Evolutionary conservation across 2,888 invertebrate species (phyloP).

Genomic region (Microplitis deprimator): DNA sequence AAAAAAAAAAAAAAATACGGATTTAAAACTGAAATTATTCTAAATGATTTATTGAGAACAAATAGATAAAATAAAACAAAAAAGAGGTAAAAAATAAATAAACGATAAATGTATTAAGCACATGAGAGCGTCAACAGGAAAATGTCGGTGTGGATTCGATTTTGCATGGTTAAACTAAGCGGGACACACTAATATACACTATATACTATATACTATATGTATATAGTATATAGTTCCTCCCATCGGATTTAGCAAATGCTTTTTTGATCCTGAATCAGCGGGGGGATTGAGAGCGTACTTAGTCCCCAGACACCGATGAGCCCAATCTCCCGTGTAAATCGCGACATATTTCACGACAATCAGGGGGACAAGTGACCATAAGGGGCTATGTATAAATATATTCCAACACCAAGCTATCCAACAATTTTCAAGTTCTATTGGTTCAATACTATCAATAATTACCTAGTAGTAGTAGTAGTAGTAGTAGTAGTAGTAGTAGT

Average conservation of each 20-base stretch:
- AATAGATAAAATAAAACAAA: not conserved
- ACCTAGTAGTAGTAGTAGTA: no score
- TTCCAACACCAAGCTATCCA: no score
- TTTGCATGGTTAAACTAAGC: slow-evolving; percentile 58
- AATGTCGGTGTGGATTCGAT: slow-evolving; percentile 58
- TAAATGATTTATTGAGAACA: not conserved
- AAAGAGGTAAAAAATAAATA: not conserved
- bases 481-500: no score
- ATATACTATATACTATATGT: not conserved
- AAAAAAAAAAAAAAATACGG: no score
- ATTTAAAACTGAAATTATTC: not conserved
- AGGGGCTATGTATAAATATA: not conserved
- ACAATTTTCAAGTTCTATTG: no score
- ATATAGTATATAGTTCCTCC: slow-evolving; percentile 7
- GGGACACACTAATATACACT: slow-evolving; percentile 6
- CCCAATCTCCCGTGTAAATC: slow-evolving; percentile 71
- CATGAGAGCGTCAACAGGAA: slow-evolving; percentile 42
- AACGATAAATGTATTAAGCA: slow-evolving; percentile 18
- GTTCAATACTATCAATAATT: no score
- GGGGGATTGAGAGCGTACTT: slow-evolving; percentile 55
- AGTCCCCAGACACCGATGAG: slow-evolving; percentile 69
- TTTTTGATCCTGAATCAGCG: slow-evolving; percentile 64
- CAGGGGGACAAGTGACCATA: slow-evolving; percentile 9
- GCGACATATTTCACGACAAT: slow-evolving; percentile 70
- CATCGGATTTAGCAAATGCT: slow-evolving; percentile 65